A percentile compares a stretch with the other conserved stretches of the same genome.
Conservation (phyloP, 2,888 invertebrate species). For the Euzetes globulus region DNA sequence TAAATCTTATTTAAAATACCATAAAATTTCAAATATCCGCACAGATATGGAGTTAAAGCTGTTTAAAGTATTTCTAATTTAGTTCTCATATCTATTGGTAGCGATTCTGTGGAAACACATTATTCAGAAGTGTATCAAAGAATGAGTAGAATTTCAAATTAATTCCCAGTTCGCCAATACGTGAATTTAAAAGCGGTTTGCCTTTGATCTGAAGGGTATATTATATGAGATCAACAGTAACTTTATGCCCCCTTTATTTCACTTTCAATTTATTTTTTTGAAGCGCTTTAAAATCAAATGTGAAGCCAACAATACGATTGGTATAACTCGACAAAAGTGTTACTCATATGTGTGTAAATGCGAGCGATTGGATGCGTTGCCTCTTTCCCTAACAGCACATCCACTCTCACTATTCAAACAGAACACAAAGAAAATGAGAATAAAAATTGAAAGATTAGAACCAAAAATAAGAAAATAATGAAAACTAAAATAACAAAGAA, state of each 20-base stretch:
- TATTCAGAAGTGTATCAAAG: not conserved
- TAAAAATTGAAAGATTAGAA: not conserved
- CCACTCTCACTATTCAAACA: slow-evolving; percentile 1
- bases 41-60: not conserved
- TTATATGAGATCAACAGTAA: slow-evolving; percentile 3
- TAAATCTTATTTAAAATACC: not conserved
- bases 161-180: not conserved
- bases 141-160: not conserved
- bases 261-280: slow-evolving; percentile 21
- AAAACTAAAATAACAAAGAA: not conserved
- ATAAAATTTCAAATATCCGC: slow-evolving; percentile 20
- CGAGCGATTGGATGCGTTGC: not conserved
- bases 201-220: slow-evolving; percentile 10
- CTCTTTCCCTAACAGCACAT: not conserved
- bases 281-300: slow-evolving; percentile 22
- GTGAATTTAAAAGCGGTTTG: not conserved
- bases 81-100: not conserved
- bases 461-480: not conserved
- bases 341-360: not conserved
- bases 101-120: not conserved
- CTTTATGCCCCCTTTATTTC: not conserved
- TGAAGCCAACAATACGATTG: not conserved
- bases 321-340: not conserved
- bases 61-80: slow-evolving; percentile 8
- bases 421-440: not conserved